Base-by-base conservation (phyloP, 1,140 invertebrate genomes). In the Drosophila kohkoa region DNA sequence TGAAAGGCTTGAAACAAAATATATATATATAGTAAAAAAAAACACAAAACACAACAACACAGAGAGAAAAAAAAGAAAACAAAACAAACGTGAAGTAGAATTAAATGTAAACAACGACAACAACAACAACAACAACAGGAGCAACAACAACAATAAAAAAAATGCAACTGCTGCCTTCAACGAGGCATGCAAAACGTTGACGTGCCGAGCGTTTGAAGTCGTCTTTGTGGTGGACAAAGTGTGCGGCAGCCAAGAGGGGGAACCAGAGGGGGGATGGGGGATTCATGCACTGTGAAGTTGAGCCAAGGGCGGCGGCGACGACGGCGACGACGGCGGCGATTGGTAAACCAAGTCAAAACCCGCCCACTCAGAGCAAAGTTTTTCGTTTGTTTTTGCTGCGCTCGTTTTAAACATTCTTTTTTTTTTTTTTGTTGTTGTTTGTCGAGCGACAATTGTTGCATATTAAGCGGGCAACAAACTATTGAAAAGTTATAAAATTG, bases 121-220 rank as follows among this genome's bases (percentile, higher is more conserved):
- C 38, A 15, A 15, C 15, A 15, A 67, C 59, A 69, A 54, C 46
- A 78, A 43, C 41, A 75, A 54, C 58, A 66, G 55, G 41, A 73
- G 43, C 46, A 65, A 57, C 51, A 82, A 70, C 51, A 60, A 51
- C 46, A 65, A 57, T 46, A 82, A 70, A 51, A 51, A 60, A 51
- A 82, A 70, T 78, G 76, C 76, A 54, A 65, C 59, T 77, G 80
- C 82, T 68, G 85, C 81, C 83, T 83, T 78, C 83, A 88, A 89
- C 83, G 85, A 89, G 83, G 85, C 83, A 89, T 88, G 83, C 85
- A 88, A 87, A 88, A 88, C 85, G 83, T 82, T 88, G 83, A 88
- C 80, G 72, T 87, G 82, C 75, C 77, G 74, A 71, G 66, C 78
- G 73, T 88, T 88, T 88, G 83, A 88, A 88, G 83, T 88, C 83